phyloP scores from a whole-genome alignment of 64 coral and sea anemone species.

The Pachyseris speciosa region DNA sequence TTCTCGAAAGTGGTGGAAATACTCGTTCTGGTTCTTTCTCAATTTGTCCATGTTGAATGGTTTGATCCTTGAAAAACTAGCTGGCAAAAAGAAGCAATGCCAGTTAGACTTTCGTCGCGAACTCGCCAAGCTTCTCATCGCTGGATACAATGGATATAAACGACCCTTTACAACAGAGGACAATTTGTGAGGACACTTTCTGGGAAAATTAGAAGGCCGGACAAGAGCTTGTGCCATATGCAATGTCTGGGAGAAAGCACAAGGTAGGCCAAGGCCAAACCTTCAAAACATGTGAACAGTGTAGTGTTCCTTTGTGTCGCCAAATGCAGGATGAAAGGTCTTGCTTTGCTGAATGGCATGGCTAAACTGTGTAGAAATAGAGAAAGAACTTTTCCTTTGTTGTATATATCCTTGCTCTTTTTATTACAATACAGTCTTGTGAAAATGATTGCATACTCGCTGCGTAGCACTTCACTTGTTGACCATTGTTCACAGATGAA shows the following conservation, averaged over 20 bases:
- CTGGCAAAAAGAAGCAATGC: neutral
- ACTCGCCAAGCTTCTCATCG: conserved; percentile 13
- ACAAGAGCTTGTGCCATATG: conserved; percentile 19
- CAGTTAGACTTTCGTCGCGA: conserved; percentile 21
- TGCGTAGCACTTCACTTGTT: no score
- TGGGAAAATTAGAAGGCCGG: conserved; percentile 25
- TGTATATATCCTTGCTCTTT: no score
- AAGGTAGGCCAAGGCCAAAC: neutral
- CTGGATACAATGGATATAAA: conserved; percentile 33
- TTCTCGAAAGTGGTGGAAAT: conserved; percentile 60
- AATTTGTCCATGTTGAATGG: conserved; percentile 28
- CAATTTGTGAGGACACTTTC: neutral
- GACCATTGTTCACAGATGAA: no score
- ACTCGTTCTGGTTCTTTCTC: conserved; percentile 44
- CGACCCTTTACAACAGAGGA: neutral
- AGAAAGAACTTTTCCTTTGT: no score
- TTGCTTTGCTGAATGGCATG: neutral
- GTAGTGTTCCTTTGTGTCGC: conserved; percentile 23
- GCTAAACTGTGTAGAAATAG: no score
- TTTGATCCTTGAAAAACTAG: conserved; percentile 37
- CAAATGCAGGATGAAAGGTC: conserved; percentile 8
- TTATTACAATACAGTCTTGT: no score
- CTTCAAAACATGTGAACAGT: conserved; percentile 19
- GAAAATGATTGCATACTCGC: no score
- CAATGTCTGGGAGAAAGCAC: neutral